phyloP scores from a whole-genome alignment of 2,888 invertebrate genomes.

The Ichneumoninae sp. region DNA sequence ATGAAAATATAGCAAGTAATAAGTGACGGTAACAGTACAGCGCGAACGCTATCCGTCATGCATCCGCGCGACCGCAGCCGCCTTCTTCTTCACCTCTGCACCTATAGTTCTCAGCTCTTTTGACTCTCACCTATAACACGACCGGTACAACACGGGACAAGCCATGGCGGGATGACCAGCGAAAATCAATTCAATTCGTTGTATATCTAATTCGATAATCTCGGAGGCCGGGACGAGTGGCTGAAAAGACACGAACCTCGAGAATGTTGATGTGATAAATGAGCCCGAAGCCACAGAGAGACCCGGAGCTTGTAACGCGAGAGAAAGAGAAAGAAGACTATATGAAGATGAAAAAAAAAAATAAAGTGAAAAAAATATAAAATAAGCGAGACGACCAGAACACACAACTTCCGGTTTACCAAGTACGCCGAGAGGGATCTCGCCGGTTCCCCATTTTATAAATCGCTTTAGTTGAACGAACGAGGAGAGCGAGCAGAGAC shows the following conservation, averaged over 20 bases:
- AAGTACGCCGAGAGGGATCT: constrained; percentile 34
- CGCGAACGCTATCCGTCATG: constrained; percentile 63
- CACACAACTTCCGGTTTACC: constrained; percentile 79
- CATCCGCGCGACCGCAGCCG: constrained; percentile 58
- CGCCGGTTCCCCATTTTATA: constrained; percentile 68
- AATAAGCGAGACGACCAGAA: constrained; percentile 70
- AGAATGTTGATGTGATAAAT: constrained; percentile 73
- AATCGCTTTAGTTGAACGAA: constrained; percentile 77
- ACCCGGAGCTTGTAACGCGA: constrained; percentile 40
- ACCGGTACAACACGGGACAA: constrained; percentile 42
- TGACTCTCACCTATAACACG: constrained; percentile 55
- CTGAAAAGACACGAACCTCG: constrained; percentile 67
- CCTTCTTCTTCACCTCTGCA: constrained; percentile 42
- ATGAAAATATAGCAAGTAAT: constrained; percentile 48
- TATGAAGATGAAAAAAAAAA: constrained; percentile 32
- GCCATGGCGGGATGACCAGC: constrained; percentile 76
- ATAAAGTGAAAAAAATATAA: constrained; percentile 65
- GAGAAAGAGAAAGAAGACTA: constrained; percentile 54
- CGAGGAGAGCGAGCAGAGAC: constrained; percentile 51
- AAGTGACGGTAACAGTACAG: constrained; percentile 53
- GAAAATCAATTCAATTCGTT: constrained; percentile 78
- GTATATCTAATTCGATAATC: constrained; percentile 83
- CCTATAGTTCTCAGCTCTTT: constrained; percentile 37
- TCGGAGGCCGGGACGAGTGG: constrained; percentile 68
- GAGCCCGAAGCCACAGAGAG: constrained; percentile 58